phyloP scores from a whole-genome alignment of 2,888 invertebrate genomes.

The Trilocha varians region DNA sequence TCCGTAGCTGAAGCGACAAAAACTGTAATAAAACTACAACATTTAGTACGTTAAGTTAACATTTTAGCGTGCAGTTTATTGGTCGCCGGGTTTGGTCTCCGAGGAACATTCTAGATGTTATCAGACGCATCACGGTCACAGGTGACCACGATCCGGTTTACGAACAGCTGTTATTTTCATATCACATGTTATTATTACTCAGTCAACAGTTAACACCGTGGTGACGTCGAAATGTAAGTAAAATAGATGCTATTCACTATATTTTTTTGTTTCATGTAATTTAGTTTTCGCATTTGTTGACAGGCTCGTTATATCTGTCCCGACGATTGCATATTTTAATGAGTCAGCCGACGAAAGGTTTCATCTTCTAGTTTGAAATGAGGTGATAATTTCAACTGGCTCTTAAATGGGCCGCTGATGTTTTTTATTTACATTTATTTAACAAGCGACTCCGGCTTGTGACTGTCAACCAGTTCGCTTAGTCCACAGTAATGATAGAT shows the following conservation, averaged over 20 bases:
- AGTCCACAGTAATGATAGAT: constrained; percentile 3
- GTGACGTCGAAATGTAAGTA: neutral
- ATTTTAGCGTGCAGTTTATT: constrained; percentile 18
- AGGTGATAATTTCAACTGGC: neutral
- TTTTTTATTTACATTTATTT: neutral
- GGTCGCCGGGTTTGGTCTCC: constrained; percentile 6
- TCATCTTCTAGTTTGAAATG: neutral
- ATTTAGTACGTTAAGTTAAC: constrained; percentile 21
- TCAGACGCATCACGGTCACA: constrained; percentile 2
- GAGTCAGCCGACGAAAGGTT: neutral
- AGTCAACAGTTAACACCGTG: neutral
- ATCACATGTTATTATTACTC: constrained; percentile 4
- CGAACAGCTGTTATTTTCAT: constrained; percentile 6
- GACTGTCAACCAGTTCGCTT: constrained; percentile 19
- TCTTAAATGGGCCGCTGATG: neutral
- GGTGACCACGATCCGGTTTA: constrained; percentile 7
- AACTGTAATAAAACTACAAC: constrained; percentile 28
- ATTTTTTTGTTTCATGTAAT: neutral
- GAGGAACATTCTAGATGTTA: constrained; percentile 1
- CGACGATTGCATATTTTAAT: neutral
- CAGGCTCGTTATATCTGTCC: neutral
- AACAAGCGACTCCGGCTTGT: constrained; percentile 1
- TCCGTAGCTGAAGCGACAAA: constrained; percentile 16
- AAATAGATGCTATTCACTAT: neutral
- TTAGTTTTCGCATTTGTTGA: neutral